phyloP scores from a whole-genome alignment of 2,113 vertebrate genomes.

The Buteo buteo region DNA sequence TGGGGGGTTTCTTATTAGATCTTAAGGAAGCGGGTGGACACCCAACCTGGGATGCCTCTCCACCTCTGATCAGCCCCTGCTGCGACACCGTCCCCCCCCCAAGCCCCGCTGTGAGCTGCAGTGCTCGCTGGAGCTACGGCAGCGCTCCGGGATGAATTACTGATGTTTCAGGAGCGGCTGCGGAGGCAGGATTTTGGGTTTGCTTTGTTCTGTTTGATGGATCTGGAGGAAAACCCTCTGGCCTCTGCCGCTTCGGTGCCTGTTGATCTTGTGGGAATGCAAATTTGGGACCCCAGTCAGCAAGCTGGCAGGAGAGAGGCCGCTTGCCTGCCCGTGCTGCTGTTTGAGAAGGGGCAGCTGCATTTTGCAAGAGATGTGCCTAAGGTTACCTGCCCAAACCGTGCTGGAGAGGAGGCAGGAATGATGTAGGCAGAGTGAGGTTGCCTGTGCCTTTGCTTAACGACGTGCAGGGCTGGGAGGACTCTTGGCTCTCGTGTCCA shows the following conservation, averaged over 20 bases:
- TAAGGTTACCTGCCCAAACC: neutral
- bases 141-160: constrained; percentile 33
- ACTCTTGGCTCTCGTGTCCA: neutral
- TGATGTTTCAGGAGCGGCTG: constrained; percentile 4
- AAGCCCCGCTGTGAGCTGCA: neutral
- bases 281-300: neutral
- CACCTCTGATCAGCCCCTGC: neutral
- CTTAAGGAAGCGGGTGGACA: neutral
- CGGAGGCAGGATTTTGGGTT: neutral
- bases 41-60: neutral
- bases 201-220: neutral
- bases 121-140: neutral
- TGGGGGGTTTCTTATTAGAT: neutral
- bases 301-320: neutral
- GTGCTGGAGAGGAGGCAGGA: neutral
- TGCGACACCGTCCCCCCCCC: too few relatives aligned
- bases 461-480: neutral
- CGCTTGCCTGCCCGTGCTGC: neutral
- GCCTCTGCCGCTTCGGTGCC: neutral
- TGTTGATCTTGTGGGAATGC: neutral
- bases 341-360: neutral
- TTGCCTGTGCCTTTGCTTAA: neutral
- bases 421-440: neutral
- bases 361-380: neutral
- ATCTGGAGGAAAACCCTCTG: neutral